Conservation (phyloP, 2,888 invertebrate species). For the Molorchus minor region DNA sequence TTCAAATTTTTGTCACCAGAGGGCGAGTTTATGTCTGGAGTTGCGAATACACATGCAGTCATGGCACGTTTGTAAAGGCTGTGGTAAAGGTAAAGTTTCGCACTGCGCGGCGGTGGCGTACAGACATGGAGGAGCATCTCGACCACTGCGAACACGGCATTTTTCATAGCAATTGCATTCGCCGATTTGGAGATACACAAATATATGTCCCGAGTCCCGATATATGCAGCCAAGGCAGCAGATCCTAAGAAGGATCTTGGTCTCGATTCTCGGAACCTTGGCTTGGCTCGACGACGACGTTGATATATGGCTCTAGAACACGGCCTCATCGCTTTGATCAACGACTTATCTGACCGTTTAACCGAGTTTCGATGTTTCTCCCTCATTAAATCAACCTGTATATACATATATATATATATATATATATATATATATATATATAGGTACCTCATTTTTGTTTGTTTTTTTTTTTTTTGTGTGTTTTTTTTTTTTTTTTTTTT, state of each 20-base stretch:
- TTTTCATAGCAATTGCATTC: slow-evolving; percentile 25
- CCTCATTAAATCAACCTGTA: slow-evolving; percentile 50
- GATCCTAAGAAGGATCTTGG: slow-evolving; percentile 24
- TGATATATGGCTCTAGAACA: slow-evolving; percentile 49
- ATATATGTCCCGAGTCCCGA: not conserved
- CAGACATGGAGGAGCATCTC: too few relatives aligned
- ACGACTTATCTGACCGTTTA: slow-evolving; percentile 51
- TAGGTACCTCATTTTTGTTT: too few relatives aligned
- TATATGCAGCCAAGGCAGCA: slow-evolving; percentile 12
- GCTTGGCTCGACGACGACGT: slow-evolving; percentile 42
- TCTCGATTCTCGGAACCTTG: slow-evolving; percentile 48
- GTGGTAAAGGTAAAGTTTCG: too few relatives aligned
- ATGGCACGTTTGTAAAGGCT: too few relatives aligned
- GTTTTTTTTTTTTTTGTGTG: too few relatives aligned
- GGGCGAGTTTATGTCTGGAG: too few relatives aligned
- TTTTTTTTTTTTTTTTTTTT: too few relatives aligned
- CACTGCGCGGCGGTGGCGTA: too few relatives aligned
- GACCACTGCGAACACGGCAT: slow-evolving; percentile 10
- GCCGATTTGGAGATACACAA: slow-evolving; percentile 26
- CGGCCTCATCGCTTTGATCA: slow-evolving; percentile 50
- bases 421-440: too few relatives aligned
- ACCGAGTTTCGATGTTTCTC: slow-evolving; percentile 48
- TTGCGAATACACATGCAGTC: too few relatives aligned
- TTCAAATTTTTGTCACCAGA: too few relatives aligned
- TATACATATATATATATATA: too few relatives aligned